phyloP scores from a whole-genome alignment of 2,888 invertebrate species.

The Pharmacophagus antenor region DNA sequence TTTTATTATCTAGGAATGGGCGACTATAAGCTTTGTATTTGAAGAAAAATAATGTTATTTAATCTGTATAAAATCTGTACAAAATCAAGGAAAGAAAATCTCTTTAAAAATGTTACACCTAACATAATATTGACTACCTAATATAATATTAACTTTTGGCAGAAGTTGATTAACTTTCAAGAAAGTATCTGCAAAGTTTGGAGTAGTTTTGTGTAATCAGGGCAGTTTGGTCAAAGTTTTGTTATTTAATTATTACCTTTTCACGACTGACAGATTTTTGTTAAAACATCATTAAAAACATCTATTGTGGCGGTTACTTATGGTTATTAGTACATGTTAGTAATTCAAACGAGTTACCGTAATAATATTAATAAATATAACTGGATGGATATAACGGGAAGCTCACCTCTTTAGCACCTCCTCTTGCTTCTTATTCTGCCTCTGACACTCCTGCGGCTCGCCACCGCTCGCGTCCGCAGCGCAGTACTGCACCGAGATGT shows the following conservation, averaged over 20 bases:
- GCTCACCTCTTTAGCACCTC: slow-evolving; percentile 88
- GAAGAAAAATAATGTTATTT: too few relatives aligned
- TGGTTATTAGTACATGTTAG: neutral
- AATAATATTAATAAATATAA: too few relatives aligned
- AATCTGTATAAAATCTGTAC: too few relatives aligned
- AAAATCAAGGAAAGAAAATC: too few relatives aligned
- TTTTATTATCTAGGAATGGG: too few relatives aligned
- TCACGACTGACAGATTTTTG: too few relatives aligned
- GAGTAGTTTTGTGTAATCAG: neutral
- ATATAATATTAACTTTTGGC: too few relatives aligned
- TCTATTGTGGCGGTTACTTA: neutral
- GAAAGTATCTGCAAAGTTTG: neutral
- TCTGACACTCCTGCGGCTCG: slow-evolving; percentile 87
- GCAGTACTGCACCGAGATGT: slow-evolving; percentile 88
- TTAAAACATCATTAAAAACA: too few relatives aligned
- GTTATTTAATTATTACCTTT: neutral
- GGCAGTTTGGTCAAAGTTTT: neutral
- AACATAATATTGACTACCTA: too few relatives aligned
- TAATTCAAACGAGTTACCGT: too few relatives aligned
- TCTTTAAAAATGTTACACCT: too few relatives aligned
- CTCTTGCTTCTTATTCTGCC: slow-evolving; percentile 91
- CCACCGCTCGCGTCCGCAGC: slow-evolving; percentile 84
- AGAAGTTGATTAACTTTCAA: slow-evolving; percentile 1
- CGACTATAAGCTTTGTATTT: too few relatives aligned
- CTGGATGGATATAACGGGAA: neutral